Evolutionary conservation across 2,113 vertebrate species (phyloP).

Genomic region (Lipophrys pholis): DNA sequence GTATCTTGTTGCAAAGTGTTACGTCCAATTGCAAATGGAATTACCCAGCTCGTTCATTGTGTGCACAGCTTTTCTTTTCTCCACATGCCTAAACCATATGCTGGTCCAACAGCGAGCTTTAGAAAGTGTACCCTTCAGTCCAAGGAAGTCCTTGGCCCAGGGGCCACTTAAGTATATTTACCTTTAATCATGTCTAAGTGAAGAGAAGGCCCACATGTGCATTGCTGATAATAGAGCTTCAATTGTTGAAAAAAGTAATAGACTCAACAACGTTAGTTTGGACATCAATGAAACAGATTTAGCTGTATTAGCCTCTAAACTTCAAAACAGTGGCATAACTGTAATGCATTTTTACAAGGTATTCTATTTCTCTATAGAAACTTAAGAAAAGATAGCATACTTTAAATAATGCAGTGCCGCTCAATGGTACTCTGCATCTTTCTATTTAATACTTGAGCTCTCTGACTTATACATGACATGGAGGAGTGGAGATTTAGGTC

Average conservation of each 20-base stretch:
- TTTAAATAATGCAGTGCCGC: conserved; percentile 2
- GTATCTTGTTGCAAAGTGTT: conserved; percentile 65
- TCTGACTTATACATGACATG: conserved; percentile 18
- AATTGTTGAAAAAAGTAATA: conserved; percentile 15
- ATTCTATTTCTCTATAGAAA: neutral
- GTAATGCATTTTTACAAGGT: conserved; percentile 28
- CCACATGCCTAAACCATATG: conserved; percentile 72
- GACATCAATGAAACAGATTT: conserved; percentile 28
- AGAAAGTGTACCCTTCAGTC: conserved; percentile 54
- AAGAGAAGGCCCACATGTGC: conserved; percentile 46
- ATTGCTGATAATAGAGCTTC: conserved; percentile 48
- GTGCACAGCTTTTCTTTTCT: conserved; percentile 62
- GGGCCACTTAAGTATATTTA: conserved; percentile 71
- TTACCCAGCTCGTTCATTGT: conserved; percentile 66
- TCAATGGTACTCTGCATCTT: conserved; percentile 4
- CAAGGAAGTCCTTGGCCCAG: conserved; percentile 60
- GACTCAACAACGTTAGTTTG: conserved; percentile 13
- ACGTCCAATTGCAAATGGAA: conserved; percentile 72
- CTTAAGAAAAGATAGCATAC: conserved; percentile 17
- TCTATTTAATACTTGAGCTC: conserved; percentile 23
- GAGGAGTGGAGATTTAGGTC: conserved; percentile 33
- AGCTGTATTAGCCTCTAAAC: conserved; percentile 21
- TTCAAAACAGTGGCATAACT: conserved; percentile 8
- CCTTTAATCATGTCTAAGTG: conserved; percentile 65
- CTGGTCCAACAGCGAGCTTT: conserved; percentile 50